Conservation (phyloP, 1,140 invertebrate genomes). For the Sitodiplosis mosellana region DNA sequence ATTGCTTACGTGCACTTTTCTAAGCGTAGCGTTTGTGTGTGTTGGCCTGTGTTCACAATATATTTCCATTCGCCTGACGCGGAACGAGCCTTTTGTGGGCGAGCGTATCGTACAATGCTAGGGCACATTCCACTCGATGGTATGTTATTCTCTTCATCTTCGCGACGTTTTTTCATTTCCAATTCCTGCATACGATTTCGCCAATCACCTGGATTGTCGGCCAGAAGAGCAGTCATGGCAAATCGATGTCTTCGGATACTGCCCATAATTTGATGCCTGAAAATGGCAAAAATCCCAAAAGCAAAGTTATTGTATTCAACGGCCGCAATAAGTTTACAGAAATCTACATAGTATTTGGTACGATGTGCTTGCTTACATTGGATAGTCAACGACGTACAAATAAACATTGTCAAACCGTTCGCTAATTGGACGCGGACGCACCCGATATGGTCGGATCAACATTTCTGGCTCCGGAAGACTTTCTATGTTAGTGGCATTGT, state of each 20-base stretch:
- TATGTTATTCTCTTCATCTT: constrained; percentile 26
- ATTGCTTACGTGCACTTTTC: constrained; percentile 65
- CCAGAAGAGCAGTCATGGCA: constrained; percentile 45
- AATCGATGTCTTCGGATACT: constrained; percentile 50
- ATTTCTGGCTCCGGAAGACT: constrained; percentile 19
- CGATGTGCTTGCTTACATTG: constrained; percentile 37
- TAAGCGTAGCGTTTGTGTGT: constrained; percentile 64
- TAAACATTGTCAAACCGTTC: constrained; percentile 59
- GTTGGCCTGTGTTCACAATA: constrained; percentile 70
- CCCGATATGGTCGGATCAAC: constrained; percentile 10
- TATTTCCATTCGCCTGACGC: constrained; percentile 72
- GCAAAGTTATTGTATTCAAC: too few relatives aligned
- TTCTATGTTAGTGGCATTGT: constrained; percentile 8
- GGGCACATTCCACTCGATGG: constrained; percentile 48
- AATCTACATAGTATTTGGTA: too few relatives aligned
- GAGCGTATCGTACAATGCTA: constrained; percentile 64
- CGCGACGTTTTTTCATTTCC: constrained; percentile 25
- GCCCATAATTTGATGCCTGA: constrained; percentile 54
- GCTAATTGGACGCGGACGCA: constrained; percentile 26
- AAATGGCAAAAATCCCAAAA: constrained; percentile 13
- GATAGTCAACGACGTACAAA: constrained; percentile 53
- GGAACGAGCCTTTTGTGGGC: constrained; percentile 61
- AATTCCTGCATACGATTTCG: constrained; percentile 21
- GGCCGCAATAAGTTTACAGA: too few relatives aligned
- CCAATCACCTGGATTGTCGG: constrained; percentile 38